Conservation (phyloP, 2,113 vertebrate species). For the Ascaphus truei region DNA sequence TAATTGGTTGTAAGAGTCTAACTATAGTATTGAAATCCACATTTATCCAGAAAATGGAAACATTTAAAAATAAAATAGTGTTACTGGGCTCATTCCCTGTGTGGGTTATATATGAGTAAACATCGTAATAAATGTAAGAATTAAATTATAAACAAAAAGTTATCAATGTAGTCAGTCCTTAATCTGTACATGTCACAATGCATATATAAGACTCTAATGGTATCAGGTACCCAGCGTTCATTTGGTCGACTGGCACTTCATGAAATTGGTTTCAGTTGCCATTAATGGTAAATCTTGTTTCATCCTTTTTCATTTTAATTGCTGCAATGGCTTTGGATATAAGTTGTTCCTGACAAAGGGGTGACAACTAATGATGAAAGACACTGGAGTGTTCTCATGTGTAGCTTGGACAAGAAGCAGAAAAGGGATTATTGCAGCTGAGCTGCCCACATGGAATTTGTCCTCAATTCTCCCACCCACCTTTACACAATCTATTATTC, state of each 20-base stretch:
- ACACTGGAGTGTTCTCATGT: slow-evolving; percentile 78
- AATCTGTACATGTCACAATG: slow-evolving; percentile 42
- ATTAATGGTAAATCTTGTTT: slow-evolving; percentile 64
- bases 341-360: slow-evolving; percentile 73
- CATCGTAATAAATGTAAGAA: no score
- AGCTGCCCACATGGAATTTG: slow-evolving; percentile 73
- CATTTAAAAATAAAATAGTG: no score
- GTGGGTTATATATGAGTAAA: no score
- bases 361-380: slow-evolving; percentile 80
- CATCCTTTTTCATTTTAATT: slow-evolving; percentile 74
- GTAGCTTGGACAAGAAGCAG: slow-evolving; percentile 69
- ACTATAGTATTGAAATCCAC: no score
- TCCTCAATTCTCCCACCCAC: slow-evolving; percentile 32
- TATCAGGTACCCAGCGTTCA: slow-evolving; percentile 60
- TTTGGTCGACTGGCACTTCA: slow-evolving; percentile 59
- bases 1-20: no score
- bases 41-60: no score
- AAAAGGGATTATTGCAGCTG: slow-evolving; percentile 82
- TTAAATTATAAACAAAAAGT: no score
- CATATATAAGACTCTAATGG: slow-evolving; percentile 57
- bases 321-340: slow-evolving; percentile 72
- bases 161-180: slow-evolving; percentile 45
- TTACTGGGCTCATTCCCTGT: no score
- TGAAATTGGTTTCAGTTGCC: slow-evolving; percentile 56
- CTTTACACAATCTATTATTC: slow-evolving; percentile 15